Base-by-base conservation (phyloP, 2,888 invertebrate genomes). In the Darwinula stevensoni region DNA sequence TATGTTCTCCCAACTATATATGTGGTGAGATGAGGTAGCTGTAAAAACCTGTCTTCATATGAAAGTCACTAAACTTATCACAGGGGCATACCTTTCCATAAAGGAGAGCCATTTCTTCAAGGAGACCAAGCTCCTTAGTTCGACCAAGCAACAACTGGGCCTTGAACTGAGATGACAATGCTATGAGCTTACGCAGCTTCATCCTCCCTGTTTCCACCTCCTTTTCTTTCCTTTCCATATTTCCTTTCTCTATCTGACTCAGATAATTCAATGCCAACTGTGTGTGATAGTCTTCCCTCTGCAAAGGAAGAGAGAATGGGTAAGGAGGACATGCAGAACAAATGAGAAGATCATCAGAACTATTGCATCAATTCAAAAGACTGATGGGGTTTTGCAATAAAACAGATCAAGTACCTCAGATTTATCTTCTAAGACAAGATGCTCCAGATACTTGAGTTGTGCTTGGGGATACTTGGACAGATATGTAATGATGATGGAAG, bases 201-300 rank as follows among this genome's bases (percentile, higher is more conserved):
- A 9, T n/a, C 22, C 22, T 6, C 22, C 6, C 6, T n/a, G 6
- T n/a, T 6, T 6, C 22, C n/a, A 22, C 22, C 22, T 6, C 6
- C 22, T 22, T 22, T 22, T 22, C 22, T 22, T 22, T 22, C n/a
- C 22, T 6, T n/a, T 22, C 22, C 22, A 6, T 22, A 6, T 9
- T 9, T n/a, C 6, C 22, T 9, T 6, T n/a, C 22, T 22, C 22
- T n/a, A n/a, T n/a, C n/a, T n/a, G n/a, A n/a, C n/a, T n/a, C n/a
- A 22, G 22, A 22, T 22, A 22, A n/a, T 6, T n/a, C n/a, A 9
- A 9, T 22, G 22, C n/a, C 6, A 22, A n/a, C 22, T 22, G 22
- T n/a, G 22, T 22, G 22, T 22, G 22, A n/a, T 22, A 22, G 9
- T 22, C n/a, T n/a, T 22, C 22, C n/a, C n/a, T 22, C 22, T 22